phyloP scores from a whole-genome alignment of 2,888 invertebrate genomes.

The Ceramica pisi region DNA sequence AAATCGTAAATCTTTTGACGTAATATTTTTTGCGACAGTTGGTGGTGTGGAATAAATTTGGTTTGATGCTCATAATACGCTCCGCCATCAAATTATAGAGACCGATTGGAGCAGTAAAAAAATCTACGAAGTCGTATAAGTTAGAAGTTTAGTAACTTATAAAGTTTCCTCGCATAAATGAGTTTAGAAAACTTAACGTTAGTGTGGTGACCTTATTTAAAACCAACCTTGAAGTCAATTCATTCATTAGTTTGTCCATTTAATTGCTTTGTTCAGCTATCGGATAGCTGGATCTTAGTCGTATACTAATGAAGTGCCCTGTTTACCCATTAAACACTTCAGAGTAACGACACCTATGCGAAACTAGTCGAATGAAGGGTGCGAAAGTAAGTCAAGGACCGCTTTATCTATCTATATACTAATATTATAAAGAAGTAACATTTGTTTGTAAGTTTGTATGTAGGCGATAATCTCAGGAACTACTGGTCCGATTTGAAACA shows the following conservation, averaged over 20 bases:
- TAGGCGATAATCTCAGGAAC: too few relatives aligned
- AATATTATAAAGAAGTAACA: too few relatives aligned
- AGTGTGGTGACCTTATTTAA: not conserved
- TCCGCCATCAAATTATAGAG: slow-evolving; percentile 11
- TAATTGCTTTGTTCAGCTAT: slow-evolving; percentile 4
- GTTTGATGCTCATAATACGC: slow-evolving; percentile 16
- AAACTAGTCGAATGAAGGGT: slow-evolving; percentile 10
- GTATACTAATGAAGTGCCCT: slow-evolving; percentile 13
- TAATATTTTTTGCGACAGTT: slow-evolving; percentile 23
- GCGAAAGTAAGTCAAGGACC: slow-evolving; percentile 7
- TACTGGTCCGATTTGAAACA: too few relatives aligned
- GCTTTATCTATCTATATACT: too few relatives aligned
- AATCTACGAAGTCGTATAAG: not conserved
- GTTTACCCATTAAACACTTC: slow-evolving; percentile 22
- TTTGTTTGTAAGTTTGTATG: too few relatives aligned
- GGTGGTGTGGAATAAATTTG: slow-evolving; percentile 23
- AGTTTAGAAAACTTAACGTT: slow-evolving; percentile 7
- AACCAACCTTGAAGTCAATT: slow-evolving; percentile 16
- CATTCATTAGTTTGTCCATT: slow-evolving; percentile 28
- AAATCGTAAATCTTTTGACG: slow-evolving; percentile 31
- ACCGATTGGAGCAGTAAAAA: slow-evolving; percentile 11
- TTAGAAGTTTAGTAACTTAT: slow-evolving; percentile 13
- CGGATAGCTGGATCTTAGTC: not conserved
- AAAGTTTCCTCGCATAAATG: not conserved
- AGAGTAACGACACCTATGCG: slow-evolving; percentile 5